phyloP scores from a whole-genome alignment of 1,140 invertebrate genomes.

The Andrena cerasifolii region DNA sequence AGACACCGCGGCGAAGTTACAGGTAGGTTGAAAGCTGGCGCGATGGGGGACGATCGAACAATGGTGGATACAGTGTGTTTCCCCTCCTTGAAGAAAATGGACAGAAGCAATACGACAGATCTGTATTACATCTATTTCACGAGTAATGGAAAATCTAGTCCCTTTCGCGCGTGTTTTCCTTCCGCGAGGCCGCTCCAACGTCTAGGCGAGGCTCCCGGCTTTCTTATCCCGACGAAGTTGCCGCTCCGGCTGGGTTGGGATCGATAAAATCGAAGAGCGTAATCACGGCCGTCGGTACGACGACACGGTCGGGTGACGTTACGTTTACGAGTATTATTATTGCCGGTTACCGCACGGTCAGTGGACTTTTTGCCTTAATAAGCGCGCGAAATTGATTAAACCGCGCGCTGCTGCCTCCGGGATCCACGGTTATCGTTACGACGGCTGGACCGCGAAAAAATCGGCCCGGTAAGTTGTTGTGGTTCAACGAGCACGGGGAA shows the following conservation, averaged over 20 bases:
- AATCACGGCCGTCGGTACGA: conserved; percentile 7
- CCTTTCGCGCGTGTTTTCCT: conserved; percentile 7
- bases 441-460: background rate
- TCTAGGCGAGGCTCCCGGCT: background rate
- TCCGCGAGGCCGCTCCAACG: background rate
- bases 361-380: conserved; percentile 12
- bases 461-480: background rate
- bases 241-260: no score
- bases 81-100: conserved; percentile 2
- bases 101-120: conserved; percentile 25
- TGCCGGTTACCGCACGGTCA: background rate
- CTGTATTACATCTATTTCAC: conserved; percentile 39
- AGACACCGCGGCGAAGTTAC: conserved; percentile 32
- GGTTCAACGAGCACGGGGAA: background rate
- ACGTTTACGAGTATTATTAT: conserved; percentile 31
- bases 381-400: background rate
- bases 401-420: background rate
- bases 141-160: conserved; percentile 33
- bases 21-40: background rate
- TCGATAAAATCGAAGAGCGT: conserved; percentile 6
- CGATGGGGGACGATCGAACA: conserved; percentile 18
- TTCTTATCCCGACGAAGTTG: conserved; percentile 15
- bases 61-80: conserved; percentile 12
- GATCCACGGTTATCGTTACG: background rate
- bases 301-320: background rate